A percentile compares a stretch with the other conserved stretches of the same genome.
These are phyloP conservation scores for Nephrotoma flavescens DNA, from an alignment of 2,888 invertebrate species.

Conservation along the genomic window DNA sequence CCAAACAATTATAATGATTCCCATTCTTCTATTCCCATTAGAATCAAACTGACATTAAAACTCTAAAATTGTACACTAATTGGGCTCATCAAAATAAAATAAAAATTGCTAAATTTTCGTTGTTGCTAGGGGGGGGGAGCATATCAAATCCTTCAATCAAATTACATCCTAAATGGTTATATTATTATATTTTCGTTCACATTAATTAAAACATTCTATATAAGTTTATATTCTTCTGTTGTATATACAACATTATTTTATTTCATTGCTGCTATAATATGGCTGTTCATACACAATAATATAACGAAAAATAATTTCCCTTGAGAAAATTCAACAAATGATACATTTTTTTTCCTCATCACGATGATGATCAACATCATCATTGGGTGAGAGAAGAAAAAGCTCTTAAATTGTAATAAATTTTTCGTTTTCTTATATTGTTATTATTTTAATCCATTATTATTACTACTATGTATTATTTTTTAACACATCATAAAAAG, in stretches of 20 bases:
- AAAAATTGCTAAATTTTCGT: background rate
- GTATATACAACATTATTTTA: background rate
- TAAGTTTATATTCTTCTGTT: background rate
- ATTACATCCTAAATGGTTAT: background rate
- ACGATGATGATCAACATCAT: background rate
- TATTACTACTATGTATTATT: background rate
- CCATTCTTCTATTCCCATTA: background rate
- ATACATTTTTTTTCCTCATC: background rate
- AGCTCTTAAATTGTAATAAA: background rate
- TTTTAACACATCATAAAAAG: background rate
- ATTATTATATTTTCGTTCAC: background rate
- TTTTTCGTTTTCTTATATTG: background rate
- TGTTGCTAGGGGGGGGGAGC: background rate
- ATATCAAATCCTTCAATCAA: background rate
- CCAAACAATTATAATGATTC: background rate
- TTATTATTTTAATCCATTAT: background rate
- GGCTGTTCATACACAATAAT: background rate
- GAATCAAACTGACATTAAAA: background rate
- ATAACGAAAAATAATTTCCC: background rate
- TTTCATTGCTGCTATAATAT: background rate
- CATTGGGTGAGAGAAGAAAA: background rate
- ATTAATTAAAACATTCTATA: background rate
- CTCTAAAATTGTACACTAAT: background rate
- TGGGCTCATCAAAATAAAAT: background rate
- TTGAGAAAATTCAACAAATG: background rate